Conservation (phyloP, 2,888 invertebrate species). For the Elaeidobius kamerunicus region DNA sequence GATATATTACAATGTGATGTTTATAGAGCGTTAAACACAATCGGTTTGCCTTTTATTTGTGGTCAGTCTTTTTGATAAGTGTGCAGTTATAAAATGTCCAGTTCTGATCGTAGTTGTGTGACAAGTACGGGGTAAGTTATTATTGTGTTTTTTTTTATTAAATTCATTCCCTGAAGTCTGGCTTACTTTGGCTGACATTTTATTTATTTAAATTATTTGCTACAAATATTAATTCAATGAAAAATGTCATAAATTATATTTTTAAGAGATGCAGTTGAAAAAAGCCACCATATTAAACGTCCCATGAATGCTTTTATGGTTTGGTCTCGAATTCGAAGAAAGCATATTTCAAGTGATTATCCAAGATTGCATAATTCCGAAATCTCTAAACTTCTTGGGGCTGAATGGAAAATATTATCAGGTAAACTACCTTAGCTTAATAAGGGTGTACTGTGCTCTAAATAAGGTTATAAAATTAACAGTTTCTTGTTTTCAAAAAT, state of each 20-base stretch:
- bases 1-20: constrained; percentile 47
- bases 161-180: not conserved
- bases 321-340: constrained; percentile 73
- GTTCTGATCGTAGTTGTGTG: constrained; percentile 29
- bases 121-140: constrained; percentile 12
- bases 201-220: not conserved
- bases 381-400: constrained; percentile 78
- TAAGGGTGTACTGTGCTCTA: not conserved
- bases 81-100: constrained; percentile 29
- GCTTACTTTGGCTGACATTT: not conserved
- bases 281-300: constrained; percentile 77
- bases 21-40: constrained; percentile 48
- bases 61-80: constrained; percentile 38
- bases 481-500: too few species aligned
- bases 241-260: too few species aligned
- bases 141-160: not conserved
- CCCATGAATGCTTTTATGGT: constrained; percentile 96
- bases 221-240: too few species aligned
- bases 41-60: constrained; percentile 39
- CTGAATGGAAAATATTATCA: constrained; percentile 80
- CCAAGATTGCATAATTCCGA: constrained; percentile 76
- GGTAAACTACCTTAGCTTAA: too few species aligned
- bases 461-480: not conserved
- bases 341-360: constrained; percentile 79
- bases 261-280: constrained; percentile 7